Percentiles rank a stretch among this genome's conserved stretches.
Evolutionary conservation across 2,113 vertebrate species (phyloP).

Genomic region (Otus sunia): DNA sequence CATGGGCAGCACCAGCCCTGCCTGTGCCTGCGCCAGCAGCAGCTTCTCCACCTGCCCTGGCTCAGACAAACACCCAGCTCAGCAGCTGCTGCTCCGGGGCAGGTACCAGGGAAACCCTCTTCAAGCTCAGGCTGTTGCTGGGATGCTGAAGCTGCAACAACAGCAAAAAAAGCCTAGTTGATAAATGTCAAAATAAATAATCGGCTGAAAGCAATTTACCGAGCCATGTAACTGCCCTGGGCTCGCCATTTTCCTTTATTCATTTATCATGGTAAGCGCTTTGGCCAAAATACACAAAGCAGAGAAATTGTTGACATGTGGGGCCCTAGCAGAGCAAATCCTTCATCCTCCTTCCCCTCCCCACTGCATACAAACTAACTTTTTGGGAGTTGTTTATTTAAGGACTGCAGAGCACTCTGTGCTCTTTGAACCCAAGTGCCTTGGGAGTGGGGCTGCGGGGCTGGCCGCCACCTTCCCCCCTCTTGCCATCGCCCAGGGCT

Average conservation of each 20-base stretch:
- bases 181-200: constrained; percentile 93
- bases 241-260: constrained; percentile 90
- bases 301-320: constrained; percentile 99
- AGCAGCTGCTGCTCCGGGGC: neutral
- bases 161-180: constrained; percentile 73
- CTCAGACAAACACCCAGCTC: neutral
- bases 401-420: constrained; percentile 79
- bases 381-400: constrained; percentile 86
- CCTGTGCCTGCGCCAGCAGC: neutral
- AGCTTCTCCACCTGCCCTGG: neutral
- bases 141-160: constrained; percentile 21
- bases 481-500: constrained; percentile 53
- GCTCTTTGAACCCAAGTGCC: constrained; percentile 73
- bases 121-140: neutral
- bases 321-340: constrained; percentile 83
- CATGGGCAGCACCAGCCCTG: neutral
- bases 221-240: constrained; percentile 83
- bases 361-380: constrained; percentile 79
- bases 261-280: constrained; percentile 94
- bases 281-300: constrained; percentile 98
- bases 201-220: constrained; percentile 98
- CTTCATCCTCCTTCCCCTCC: constrained; percentile 79
- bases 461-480: constrained; percentile 81
- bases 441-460: constrained; percentile 73
- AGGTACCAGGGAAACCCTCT: constrained; percentile 22